A percentile compares a stretch with the other conserved stretches of the same genome.
Evolutionary conservation across 1,140 invertebrate species (phyloP).

Genomic region (Drosophila kikkawai): DNA sequence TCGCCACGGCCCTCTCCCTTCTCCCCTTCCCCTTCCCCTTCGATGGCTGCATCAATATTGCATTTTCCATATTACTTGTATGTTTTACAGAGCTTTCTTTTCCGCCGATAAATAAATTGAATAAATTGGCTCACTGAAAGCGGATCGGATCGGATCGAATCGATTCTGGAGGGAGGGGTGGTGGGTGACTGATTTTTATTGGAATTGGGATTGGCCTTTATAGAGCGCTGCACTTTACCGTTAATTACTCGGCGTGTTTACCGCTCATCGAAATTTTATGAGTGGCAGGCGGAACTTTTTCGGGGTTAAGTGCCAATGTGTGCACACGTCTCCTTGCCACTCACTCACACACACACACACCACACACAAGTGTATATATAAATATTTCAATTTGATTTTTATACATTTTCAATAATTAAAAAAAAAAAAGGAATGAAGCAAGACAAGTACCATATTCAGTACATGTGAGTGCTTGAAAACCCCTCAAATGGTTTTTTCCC

Average conservation of each 20-base stretch:
- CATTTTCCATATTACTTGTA: constrained; percentile 56
- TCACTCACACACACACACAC: not conserved
- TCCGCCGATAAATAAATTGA: constrained; percentile 74
- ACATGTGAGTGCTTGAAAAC: constrained; percentile 24
- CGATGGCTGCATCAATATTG: constrained; percentile 52
- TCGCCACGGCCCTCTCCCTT: not conserved
- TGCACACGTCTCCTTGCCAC: constrained; percentile 47
- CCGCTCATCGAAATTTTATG: constrained; percentile 83
- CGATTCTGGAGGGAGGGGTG: not conserved
- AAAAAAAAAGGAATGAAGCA: constrained; percentile 7
- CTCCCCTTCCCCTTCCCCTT: not conserved
- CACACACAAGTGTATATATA: not conserved
- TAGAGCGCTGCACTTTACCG: constrained; percentile 73
- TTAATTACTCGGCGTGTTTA: constrained; percentile 83
- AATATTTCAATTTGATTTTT: constrained; percentile 67
- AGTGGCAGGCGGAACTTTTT: constrained; percentile 53
- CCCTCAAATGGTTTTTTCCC: constrained; percentile 32
- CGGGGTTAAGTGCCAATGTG: constrained; percentile 77
- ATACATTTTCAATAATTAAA: constrained; percentile 75
- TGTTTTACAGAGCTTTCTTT: constrained; percentile 31
- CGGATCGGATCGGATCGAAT: constrained; percentile 23
- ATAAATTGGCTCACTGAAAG: constrained; percentile 72
- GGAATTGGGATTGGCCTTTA: constrained; percentile 24
- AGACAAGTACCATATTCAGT: not conserved
- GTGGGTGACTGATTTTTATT: constrained; percentile 6